These are phyloP conservation scores for Columba janthina DNA, from an alignment of 2,113 vertebrate species.

Conservation along the genomic window DNA sequence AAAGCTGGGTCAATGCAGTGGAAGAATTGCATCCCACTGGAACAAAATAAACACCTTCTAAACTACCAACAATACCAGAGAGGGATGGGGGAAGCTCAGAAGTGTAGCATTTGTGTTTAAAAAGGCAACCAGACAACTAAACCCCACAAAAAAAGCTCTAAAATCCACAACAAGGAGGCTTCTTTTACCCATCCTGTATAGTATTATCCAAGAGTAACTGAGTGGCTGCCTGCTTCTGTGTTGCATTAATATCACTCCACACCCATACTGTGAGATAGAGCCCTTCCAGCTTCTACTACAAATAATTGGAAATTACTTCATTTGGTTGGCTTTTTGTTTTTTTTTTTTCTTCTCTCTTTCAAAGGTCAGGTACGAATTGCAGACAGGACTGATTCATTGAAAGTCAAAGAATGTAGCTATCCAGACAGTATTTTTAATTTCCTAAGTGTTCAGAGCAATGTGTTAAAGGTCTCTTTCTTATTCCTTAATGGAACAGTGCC, in stretches of 20 bases:
- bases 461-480: slow-evolving; percentile 18
- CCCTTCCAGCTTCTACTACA: background rate
- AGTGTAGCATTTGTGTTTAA: background rate
- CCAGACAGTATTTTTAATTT: slow-evolving; percentile 45
- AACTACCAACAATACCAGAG: rapidly evolving
- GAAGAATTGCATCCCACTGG: background rate
- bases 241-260: background rate
- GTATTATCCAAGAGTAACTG: background rate
- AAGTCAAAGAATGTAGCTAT: slow-evolving; percentile 3
- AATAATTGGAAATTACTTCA: background rate
- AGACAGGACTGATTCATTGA: slow-evolving; percentile 19
- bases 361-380: background rate
- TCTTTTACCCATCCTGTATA: background rate
- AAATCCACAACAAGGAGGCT: background rate
- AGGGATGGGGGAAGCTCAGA: background rate
- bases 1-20: background rate
- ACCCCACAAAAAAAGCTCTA: background rate
- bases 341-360: background rate
- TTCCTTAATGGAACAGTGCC: background rate
- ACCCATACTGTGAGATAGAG: rapidly evolving
- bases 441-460: background rate
- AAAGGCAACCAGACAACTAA: background rate
- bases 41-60: background rate
- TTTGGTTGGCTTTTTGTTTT: background rate
- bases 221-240: background rate